Conservation (phyloP, 1,140 invertebrate species). For the Cotesia vestalis region DNA sequence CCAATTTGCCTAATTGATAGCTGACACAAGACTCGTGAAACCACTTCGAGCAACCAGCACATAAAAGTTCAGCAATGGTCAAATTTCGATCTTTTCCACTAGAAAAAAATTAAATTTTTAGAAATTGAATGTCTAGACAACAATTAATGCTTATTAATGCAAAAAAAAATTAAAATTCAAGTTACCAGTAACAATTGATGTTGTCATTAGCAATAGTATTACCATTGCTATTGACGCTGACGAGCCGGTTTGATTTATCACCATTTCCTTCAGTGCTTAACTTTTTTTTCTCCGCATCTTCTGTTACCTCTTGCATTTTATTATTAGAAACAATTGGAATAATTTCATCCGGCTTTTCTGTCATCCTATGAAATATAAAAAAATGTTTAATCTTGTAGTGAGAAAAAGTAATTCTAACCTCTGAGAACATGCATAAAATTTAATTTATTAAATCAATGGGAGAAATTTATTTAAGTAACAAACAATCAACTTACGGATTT, state of each 20-base stretch:
- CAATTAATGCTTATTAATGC: constrained; percentile 17
- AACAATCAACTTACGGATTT: constrained; percentile 43
- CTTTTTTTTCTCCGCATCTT: constrained; percentile 42
- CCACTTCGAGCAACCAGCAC: constrained; percentile 89
- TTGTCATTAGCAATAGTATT: constrained; percentile 45
- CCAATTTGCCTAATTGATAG: constrained; percentile 88
- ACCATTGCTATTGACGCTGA: constrained; percentile 13
- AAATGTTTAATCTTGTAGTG: neutral
- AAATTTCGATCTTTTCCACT: constrained; percentile 93
- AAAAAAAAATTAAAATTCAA: constrained; percentile 14
- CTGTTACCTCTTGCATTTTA: constrained; percentile 32
- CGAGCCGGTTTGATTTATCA: constrained; percentile 47
- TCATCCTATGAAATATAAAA: constrained; percentile 40
- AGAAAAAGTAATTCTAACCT: no score
- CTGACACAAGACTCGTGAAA: constrained; percentile 93
- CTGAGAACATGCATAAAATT: no score
- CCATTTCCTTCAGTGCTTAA: constrained; percentile 37
- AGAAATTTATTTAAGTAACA: neutral
- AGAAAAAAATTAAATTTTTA: constrained; percentile 49
- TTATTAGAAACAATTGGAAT: constrained; percentile 31
- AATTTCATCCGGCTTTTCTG: constrained; percentile 38
- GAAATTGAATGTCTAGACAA: constrained; percentile 1
- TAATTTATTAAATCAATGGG: neutral
- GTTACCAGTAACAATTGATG: constrained; percentile 63
- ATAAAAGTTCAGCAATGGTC: constrained; percentile 89